Conservation (phyloP, 37 sponge, comb jelly and placozoan genomes). For the Spongilla lacustris region DNA sequence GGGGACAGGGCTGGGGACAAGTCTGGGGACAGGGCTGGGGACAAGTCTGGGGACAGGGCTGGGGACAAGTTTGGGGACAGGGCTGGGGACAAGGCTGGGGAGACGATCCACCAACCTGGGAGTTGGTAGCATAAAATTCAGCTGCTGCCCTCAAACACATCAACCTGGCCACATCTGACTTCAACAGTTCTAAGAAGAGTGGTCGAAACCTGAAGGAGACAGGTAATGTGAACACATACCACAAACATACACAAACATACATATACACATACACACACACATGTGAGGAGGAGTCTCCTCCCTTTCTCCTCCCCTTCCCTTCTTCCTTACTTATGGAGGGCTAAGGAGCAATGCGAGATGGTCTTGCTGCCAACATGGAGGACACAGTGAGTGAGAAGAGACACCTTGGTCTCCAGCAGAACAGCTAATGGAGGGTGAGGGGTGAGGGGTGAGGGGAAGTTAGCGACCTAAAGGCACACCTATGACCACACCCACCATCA, state of each 20-base stretch:
- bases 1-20: not conserved
- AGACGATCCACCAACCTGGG: slow-evolving; percentile 44
- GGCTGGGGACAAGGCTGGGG: not conserved
- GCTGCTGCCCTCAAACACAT: slow-evolving; percentile 60
- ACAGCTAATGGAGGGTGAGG: not conserved
- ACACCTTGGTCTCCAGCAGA: slow-evolving; percentile 60
- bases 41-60: no score
- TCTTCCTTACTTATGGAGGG: slow-evolving; percentile 72
- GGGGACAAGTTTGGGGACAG: no score
- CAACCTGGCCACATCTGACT: slow-evolving; percentile 45
- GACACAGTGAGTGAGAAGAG: slow-evolving; percentile 84
- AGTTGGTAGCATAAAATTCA: slow-evolving; percentile 60
- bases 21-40: no score
- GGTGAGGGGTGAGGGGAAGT: not conserved
- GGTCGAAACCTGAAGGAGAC: slow-evolving; percentile 59
- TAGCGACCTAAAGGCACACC: not conserved
- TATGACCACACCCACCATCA: not conserved
- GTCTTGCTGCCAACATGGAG: slow-evolving; percentile 84
- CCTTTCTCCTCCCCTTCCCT: not conserved
- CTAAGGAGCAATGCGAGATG: slow-evolving; percentile 83
- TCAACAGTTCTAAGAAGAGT: slow-evolving; percentile 64
- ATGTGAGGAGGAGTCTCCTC: not conserved
- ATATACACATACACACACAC: not conserved
- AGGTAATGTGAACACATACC: no score
- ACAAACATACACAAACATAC: not conserved